phyloP scores from a whole-genome alignment of 2,113 vertebrate species.

The Dolichotis patagonum region DNA sequence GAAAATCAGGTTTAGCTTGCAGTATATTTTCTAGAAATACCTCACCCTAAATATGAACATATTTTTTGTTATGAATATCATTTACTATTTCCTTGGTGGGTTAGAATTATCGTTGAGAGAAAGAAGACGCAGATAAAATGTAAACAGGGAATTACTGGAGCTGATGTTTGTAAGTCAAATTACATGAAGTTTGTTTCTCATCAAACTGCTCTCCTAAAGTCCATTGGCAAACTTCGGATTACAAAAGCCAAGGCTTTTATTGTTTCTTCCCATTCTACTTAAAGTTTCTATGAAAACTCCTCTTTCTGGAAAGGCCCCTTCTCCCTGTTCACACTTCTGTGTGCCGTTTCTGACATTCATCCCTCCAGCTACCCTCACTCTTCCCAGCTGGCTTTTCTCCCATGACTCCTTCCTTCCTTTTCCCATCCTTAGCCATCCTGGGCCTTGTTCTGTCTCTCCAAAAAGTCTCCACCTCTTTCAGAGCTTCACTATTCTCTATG shows the following conservation, averaged over 20 bases:
- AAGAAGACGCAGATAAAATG: not conserved
- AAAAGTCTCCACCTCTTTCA: not conserved
- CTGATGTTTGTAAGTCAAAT: not conserved
- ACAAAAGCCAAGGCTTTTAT: not conserved
- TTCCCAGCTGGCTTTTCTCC: not conserved
- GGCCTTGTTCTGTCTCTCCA: not conserved
- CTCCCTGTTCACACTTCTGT: not conserved
- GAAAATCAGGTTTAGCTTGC: conserved; percentile 52
- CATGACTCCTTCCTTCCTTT: not conserved
- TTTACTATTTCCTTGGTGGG: conserved; percentile 5
- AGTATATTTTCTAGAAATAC: not conserved
- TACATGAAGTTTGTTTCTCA: not conserved
- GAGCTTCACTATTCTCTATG: not conserved
- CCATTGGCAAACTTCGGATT: not conserved
- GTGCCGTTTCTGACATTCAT: not conserved
- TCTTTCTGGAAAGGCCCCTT: not conserved
- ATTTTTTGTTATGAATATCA: not conserved
- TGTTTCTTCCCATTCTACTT: conserved; percentile 13
- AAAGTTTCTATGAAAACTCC: not conserved
- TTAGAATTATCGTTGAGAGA: not conserved
- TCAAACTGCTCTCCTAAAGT: not conserved
- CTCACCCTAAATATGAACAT: conserved; percentile 26
- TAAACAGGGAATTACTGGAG: not conserved
- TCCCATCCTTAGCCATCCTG: not conserved
- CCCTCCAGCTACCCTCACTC: not conserved